Evolutionary conservation across 2,888 invertebrate species (phyloP).

Genomic region (Eupeodes luniger): DNA sequence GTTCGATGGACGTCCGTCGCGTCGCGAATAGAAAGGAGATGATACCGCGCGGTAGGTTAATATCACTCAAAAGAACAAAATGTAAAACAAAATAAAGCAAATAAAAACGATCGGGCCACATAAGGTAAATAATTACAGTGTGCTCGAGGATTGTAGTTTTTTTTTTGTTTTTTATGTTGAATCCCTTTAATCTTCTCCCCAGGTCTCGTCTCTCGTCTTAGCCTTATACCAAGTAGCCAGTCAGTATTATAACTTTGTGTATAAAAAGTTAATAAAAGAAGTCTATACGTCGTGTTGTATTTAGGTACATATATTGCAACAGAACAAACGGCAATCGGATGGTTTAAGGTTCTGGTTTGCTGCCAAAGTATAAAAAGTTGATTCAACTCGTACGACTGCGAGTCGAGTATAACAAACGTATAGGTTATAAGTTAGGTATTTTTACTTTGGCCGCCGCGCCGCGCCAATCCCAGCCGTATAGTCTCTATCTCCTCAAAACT

Average conservation of each 20-base stretch:
- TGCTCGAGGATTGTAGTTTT: constrained; percentile 74
- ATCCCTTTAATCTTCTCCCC: constrained; percentile 63
- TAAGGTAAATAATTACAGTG: constrained; percentile 76
- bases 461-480: constrained; percentile 12
- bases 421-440: constrained; percentile 35
- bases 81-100: constrained; percentile 57
- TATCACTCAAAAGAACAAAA: constrained; percentile 66
- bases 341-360: constrained; percentile 66
- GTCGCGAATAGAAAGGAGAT: constrained; percentile 54
- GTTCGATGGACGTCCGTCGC: constrained; percentile 16
- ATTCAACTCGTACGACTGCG: constrained; percentile 40
- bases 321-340: constrained; percentile 62
- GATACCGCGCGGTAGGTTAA: constrained; percentile 73
- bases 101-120: constrained; percentile 67
- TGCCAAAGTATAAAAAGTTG: constrained; percentile 56
- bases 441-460: constrained; percentile 18
- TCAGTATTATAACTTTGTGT: constrained; percentile 22
- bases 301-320: constrained; percentile 5
- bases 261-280: constrained; percentile 65
- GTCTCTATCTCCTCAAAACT: constrained; percentile 11
- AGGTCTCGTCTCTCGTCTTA: constrained; percentile 5
- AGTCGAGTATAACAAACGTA: neutral
- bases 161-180: constrained; percentile 33
- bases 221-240: neutral
- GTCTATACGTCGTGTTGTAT: constrained; percentile 11